Evolutionary conservation across 2,113 vertebrate genomes (phyloP).

Genomic region (Ia io): DNA sequence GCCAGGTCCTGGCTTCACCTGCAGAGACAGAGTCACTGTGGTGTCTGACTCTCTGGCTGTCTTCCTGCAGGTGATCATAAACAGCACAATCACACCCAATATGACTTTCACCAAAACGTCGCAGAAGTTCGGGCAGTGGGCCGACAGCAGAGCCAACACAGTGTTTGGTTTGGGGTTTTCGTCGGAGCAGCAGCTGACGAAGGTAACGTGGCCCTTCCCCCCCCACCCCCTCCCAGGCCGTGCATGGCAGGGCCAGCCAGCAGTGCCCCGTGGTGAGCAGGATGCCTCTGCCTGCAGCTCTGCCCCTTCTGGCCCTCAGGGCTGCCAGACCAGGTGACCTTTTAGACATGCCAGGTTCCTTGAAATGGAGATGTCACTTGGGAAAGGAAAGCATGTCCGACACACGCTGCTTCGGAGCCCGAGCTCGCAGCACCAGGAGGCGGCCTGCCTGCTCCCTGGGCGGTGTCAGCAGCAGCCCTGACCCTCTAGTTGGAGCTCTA

Average conservation of each 20-base stretch:
- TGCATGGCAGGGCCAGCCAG: no score
- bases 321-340: background rate
- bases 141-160: constrained; percentile 97
- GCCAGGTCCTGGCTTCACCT: rapidly evolving
- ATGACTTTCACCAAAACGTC: constrained; percentile 99
- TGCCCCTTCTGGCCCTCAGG: background rate
- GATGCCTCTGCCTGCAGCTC: background rate
- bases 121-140: constrained; percentile 99
- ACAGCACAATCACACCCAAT: constrained; percentile 98
- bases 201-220: constrained; percentile 81
- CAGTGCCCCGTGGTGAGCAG: background rate
- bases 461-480: background rate
- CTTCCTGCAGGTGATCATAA: constrained; percentile 93
- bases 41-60: background rate
- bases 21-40: background rate
- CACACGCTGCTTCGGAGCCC: background rate
- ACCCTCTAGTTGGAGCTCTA: background rate
- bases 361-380: background rate
- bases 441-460: background rate
- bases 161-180: constrained; percentile 96
- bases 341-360: background rate
- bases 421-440: background rate
- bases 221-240: no score
- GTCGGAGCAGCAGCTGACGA: constrained; percentile 93
- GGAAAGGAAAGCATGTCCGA: background rate